Conservation (phyloP, 1,140 invertebrate genomes). For the Cephus cinctus region DNA sequence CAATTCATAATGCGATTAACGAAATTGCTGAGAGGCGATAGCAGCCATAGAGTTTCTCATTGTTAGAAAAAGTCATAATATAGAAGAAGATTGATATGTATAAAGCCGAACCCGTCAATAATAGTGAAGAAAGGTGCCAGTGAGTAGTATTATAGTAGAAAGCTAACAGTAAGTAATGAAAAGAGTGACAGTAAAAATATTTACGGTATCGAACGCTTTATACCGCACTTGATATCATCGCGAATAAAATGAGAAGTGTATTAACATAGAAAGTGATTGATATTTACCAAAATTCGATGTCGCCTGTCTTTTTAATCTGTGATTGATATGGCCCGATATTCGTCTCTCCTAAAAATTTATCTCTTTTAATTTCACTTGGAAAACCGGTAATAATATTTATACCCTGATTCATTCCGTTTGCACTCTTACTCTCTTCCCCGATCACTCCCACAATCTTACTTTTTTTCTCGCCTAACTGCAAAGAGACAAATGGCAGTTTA, state of each 20-base stretch:
- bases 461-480: slow-evolving; percentile 15
- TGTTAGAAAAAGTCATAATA: no score
- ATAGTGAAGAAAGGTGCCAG: slow-evolving; percentile 40
- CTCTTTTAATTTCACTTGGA: background rate
- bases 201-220: no score
- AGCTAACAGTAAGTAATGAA: background rate
- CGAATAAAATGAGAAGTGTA: background rate
- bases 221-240: no score
- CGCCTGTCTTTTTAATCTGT: background rate
- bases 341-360: slow-evolving; percentile 3
- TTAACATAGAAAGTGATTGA: background rate
- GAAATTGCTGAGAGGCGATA: no score
- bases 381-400: no score
- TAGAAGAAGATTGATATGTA: slow-evolving; percentile 9
- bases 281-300: background rate
- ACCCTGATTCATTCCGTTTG: background rate
- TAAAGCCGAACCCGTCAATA: slow-evolving; percentile 28
- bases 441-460: slow-evolving; percentile 4
- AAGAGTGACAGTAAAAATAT: background rate
- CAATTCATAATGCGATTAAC: no score
- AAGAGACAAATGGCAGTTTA: slow-evolving; percentile 20
- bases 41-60: no score
- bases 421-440: background rate
- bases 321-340: background rate
- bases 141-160: slow-evolving; percentile 24